These are phyloP conservation scores for Agrypnus murinus DNA, from an alignment of 2,888 invertebrate genomes.

Conservation along the genomic window DNA sequence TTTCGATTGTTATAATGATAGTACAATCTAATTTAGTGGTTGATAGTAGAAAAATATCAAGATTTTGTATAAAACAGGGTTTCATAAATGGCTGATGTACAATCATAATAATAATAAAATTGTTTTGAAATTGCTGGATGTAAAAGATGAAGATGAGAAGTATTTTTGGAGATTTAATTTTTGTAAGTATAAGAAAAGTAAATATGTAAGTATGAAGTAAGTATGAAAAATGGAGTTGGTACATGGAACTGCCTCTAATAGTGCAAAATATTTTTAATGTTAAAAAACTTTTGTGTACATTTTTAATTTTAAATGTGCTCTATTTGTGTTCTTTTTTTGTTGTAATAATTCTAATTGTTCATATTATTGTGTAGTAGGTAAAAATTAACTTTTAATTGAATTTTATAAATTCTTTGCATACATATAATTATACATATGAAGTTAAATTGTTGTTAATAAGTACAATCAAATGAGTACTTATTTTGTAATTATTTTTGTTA, in stretches of 20 bases:
- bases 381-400: conserved; percentile 46
- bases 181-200: too few species aligned
- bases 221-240: neutral
- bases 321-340: conserved; percentile 22
- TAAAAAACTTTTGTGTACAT: conserved; percentile 19
- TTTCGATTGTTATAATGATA: too few species aligned
- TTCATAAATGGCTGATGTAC: neutral
- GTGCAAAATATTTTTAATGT: conserved; percentile 30
- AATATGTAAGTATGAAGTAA: neutral
- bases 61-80: neutral
- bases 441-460: conserved; percentile 35
- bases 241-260: conserved; percentile 25
- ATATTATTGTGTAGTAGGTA: conserved; percentile 18
- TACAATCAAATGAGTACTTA: conserved; percentile 28
- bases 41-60: too few species aligned
- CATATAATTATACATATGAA: conserved; percentile 42
- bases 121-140: conserved; percentile 11
- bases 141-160: neutral
- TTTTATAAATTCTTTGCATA: conserved; percentile 54
- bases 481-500: conserved; percentile 32
- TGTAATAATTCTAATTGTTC: conserved; percentile 34
- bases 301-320: conserved; percentile 21
- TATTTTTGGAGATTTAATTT: too few species aligned
- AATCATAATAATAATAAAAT: too few species aligned
- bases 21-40: too few species aligned